These are phyloP conservation scores for Diploscapter pachys DNA, from an alignment of 1,140 invertebrate species.

Conservation along the genomic window DNA sequence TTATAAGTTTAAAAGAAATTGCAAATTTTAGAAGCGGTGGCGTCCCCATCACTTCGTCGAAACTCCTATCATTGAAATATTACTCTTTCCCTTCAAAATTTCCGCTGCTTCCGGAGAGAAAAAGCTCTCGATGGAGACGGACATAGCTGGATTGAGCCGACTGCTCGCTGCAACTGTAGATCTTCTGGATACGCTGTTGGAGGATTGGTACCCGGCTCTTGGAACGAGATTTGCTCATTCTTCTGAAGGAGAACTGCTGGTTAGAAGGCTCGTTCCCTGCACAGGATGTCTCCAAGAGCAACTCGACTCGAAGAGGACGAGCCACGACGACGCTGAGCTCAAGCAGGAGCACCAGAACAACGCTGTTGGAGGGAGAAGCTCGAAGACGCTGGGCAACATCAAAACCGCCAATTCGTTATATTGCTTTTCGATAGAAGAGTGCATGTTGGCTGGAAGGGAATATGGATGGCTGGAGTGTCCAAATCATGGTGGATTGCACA, in stretches of 20 bases:
- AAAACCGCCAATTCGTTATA: constrained; percentile 52
- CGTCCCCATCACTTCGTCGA: constrained; percentile 12
- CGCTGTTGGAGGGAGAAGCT: constrained; percentile 20
- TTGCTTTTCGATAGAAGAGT: constrained; percentile 82
- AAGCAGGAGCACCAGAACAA: neutral
- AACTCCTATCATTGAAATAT: constrained; percentile 18
- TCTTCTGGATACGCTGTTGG: constrained; percentile 89
- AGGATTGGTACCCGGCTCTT: constrained; percentile 76
- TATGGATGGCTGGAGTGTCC: constrained; percentile 66
- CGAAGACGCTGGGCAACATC: constrained; percentile 29
- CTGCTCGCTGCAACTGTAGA: constrained; percentile 86
- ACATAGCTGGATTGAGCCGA: constrained; percentile 65
- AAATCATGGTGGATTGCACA: constrained; percentile 70
- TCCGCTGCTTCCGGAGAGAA: constrained; percentile 12
- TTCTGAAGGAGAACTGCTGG: constrained; percentile 86
- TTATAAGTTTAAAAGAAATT: too few relatives aligned
- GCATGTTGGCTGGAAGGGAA: constrained; percentile 77
- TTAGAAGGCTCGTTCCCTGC: constrained; percentile 90
- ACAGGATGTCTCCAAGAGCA: constrained; percentile 63
- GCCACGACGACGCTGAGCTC: constrained; percentile 26
- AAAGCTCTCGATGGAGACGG: constrained; percentile 31
- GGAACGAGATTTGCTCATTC: constrained; percentile 95
- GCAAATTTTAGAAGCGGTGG: constrained; percentile 13
- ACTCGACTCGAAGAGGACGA: neutral
- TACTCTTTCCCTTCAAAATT: constrained; percentile 15